A percentile compares a stretch with the other conserved stretches of the same genome.
Evolutionary conservation across 2,888 invertebrate species (phyloP).

Genomic region (Mystacides longicornis): DNA sequence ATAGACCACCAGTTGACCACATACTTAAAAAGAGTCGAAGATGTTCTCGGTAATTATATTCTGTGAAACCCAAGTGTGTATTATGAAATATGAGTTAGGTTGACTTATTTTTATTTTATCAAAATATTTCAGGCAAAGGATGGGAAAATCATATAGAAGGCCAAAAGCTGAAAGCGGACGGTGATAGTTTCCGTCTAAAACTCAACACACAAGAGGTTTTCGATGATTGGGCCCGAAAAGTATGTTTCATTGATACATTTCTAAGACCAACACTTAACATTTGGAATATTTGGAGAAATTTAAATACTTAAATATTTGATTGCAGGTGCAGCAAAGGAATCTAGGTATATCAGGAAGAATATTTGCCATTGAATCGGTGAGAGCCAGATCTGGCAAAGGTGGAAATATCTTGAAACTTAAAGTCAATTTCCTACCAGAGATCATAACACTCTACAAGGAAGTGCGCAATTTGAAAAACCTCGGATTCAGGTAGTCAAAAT

Average conservation of each 20-base stretch:
- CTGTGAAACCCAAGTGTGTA: not conserved
- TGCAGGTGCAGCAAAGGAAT: constrained; percentile 80
- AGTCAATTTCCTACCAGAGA: constrained; percentile 95
- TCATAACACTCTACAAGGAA: constrained; percentile 97
- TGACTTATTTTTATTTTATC: not conserved
- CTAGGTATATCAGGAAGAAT: constrained; percentile 91
- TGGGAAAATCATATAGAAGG: constrained; percentile 99
- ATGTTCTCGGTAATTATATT: constrained; percentile 72
- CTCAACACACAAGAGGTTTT: constrained; percentile 96
- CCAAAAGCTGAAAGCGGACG: constrained; percentile 93
- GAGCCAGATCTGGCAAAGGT: constrained; percentile 68
- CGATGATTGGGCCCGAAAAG: constrained; percentile 94
- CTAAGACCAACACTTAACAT: not conserved
- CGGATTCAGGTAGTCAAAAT: constrained; percentile 60
- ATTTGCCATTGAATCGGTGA: constrained; percentile 82
- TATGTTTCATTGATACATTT: constrained; percentile 23
- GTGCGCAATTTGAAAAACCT: constrained; percentile 93
- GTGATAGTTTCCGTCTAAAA: constrained; percentile 94
- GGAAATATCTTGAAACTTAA: constrained; percentile 81
- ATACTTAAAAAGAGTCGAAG: constrained; percentile 94
- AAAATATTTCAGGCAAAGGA: constrained; percentile 64
- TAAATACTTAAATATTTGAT: not conserved
- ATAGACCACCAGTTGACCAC: constrained; percentile 96
- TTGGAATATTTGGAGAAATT: too few relatives aligned
- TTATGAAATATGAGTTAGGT: not conserved